A percentile compares a stretch with the other conserved stretches of the same genome.
phyloP scores from a whole-genome alignment of 2,797 vertebrate genomes.

The Lepidocolaptes lacrymiger region DNA sequence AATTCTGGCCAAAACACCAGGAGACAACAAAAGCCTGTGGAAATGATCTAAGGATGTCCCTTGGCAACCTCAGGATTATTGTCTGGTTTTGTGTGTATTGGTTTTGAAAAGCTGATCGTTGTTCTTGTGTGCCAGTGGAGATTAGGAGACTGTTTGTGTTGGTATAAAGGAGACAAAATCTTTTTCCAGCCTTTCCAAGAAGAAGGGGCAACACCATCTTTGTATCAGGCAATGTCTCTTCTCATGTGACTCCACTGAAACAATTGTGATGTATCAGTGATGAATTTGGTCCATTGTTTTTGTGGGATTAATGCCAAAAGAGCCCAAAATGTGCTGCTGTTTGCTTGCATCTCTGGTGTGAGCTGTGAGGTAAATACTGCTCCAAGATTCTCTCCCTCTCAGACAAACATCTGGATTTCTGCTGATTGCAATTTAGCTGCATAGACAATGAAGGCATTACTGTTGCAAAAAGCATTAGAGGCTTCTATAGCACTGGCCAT shows the following conservation, averaged over 20 bases:
- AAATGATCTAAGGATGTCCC: constrained; percentile 25
- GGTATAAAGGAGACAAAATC: constrained; percentile 22
- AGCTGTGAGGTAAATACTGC: constrained; percentile 38
- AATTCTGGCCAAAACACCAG: constrained; percentile 27
- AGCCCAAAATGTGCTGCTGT: not conserved
- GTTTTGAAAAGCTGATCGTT: constrained; percentile 2
- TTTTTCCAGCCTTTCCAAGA: not conserved
- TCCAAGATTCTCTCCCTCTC: not conserved
- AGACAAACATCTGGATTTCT: constrained; percentile 52
- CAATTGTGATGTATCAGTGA: not conserved
- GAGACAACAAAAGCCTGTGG: constrained; percentile 19
- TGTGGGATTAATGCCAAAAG: constrained; percentile 1
- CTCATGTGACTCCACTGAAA: not conserved
- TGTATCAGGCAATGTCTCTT: not conserved
- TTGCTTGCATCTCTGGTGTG: not conserved
- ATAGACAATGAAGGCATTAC: constrained; percentile 49
- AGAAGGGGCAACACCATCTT: not conserved
- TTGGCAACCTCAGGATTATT: not conserved
- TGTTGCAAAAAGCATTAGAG: constrained; percentile 50
- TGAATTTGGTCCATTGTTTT: not conserved
- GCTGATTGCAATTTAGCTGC: constrained; percentile 38
- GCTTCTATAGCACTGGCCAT: constrained; percentile 1
- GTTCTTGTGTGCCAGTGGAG: not conserved
- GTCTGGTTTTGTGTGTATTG: not conserved
- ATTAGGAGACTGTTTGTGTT: not conserved